These are phyloP conservation scores for Cynoglossus semilaevis DNA, from an alignment of 2,113 vertebrate species.

Conservation along the genomic window DNA sequence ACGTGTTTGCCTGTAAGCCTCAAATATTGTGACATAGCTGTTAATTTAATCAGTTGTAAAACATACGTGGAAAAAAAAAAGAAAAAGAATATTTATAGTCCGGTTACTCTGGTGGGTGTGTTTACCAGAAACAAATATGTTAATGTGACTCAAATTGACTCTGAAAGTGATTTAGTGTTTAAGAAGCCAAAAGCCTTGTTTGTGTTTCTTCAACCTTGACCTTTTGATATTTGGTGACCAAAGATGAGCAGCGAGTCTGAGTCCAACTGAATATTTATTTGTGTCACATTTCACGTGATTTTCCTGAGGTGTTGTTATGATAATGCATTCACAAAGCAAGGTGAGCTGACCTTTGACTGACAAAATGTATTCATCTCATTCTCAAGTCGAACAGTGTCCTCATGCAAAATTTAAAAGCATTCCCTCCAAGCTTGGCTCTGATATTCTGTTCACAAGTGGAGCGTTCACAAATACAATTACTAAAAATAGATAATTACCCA, in stretches of 20 bases:
- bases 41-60: slow-evolving; percentile 4
- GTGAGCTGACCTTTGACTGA: neutral
- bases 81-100: neutral
- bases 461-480: no score
- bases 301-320: neutral
- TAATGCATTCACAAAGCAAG: neutral
- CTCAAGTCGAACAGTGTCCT: neutral
- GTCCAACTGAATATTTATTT: neutral
- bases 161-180: neutral
- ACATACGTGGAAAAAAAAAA: neutral
- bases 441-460: no score
- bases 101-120: neutral
- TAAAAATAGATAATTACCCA: no score
- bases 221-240: neutral
- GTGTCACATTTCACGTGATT: neutral
- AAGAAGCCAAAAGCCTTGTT: neutral
- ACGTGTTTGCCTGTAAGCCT: slow-evolving; percentile 13
- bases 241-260: neutral
- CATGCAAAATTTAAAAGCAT: neutral
- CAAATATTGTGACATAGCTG: neutral
- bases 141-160: neutral
- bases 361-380: no score
- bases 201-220: neutral
- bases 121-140: neutral
- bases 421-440: neutral